Evolutionary conservation across 92 coral and sea anemone species (phyloP).

Genomic region (Epizoanthus ramosus): DNA sequence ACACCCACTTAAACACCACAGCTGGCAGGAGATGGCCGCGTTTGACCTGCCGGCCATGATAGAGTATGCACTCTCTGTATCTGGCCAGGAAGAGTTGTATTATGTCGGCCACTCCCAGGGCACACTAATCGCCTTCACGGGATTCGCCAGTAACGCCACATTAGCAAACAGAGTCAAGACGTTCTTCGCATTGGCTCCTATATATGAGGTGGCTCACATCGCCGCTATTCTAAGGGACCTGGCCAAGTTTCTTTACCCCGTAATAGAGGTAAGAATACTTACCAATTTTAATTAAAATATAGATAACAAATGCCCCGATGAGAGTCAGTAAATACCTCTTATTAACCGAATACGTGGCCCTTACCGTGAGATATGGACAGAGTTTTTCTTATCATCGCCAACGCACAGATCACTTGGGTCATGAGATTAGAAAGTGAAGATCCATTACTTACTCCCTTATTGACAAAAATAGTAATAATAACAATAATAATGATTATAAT

Average conservation of each 20-base stretch:
- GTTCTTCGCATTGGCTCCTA: slow-evolving; percentile 94
- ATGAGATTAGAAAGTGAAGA: no score
- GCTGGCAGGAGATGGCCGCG: slow-evolving; percentile 88
- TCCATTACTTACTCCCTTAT: no score
- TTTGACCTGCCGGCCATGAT: slow-evolving; percentile 91
- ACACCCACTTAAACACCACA: slow-evolving; percentile 6
- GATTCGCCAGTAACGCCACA: slow-evolving; percentile 74
- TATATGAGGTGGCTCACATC: slow-evolving; percentile 71
- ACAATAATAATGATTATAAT: no score
- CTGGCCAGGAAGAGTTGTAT: slow-evolving; percentile 68
- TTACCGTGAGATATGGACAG: no score
- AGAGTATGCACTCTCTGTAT: slow-evolving; percentile 63
- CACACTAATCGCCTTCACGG: slow-evolving; percentile 86
- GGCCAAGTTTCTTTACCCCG: slow-evolving; percentile 65
- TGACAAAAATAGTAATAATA: no score
- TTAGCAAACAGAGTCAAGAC: slow-evolving; percentile 81
- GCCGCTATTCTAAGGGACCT: slow-evolving; percentile 52
- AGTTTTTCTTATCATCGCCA: no score
- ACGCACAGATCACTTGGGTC: no score
- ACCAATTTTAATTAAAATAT: not conserved
- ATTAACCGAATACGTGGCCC: no score
- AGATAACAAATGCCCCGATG: no score
- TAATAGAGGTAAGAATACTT: slow-evolving; percentile 68
- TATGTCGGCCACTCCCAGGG: slow-evolving; percentile 96
- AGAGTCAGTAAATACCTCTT: no score